Evolutionary conservation across 2,797 vertebrate genomes (phyloP).

Genomic region (Sphaeramia orbicularis): DNA sequence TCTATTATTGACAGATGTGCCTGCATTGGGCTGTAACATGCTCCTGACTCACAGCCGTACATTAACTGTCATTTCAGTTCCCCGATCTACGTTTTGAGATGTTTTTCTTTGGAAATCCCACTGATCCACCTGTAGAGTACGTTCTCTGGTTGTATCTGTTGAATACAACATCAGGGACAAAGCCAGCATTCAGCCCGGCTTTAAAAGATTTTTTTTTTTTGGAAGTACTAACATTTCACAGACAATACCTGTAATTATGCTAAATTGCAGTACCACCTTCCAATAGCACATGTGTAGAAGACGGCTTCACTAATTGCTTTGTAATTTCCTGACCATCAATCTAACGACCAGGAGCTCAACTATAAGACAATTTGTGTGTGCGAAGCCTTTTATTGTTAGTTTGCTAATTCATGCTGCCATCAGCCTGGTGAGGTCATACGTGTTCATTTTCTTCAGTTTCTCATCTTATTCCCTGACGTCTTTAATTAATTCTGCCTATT

Average conservation of each 20-base stretch:
- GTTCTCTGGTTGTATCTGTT: constrained; percentile 7
- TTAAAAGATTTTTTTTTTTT: neutral
- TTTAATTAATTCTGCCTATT: constrained; percentile 54
- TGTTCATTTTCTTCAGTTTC: constrained; percentile 1
- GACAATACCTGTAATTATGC: constrained; percentile 13
- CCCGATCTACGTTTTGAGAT: constrained; percentile 1
- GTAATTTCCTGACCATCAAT: constrained; percentile 15
- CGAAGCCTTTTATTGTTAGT: constrained; percentile 13
- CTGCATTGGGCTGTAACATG: neutral
- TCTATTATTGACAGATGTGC: constrained; percentile 14
- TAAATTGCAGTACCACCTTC: constrained; percentile 11
- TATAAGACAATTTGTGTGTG: constrained; percentile 3
- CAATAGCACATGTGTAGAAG: constrained; percentile 15
- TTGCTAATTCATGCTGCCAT: neutral
- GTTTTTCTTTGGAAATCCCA: constrained; percentile 13
- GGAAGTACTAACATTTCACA: neutral
- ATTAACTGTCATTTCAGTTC: constrained; percentile 32
- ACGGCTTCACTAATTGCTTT: constrained; percentile 3
- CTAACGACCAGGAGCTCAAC: neutral
- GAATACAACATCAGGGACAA: constrained; percentile 21
- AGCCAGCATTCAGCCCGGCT: constrained; percentile 16
- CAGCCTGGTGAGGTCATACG: constrained; percentile 6
- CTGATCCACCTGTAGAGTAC: constrained; percentile 11
- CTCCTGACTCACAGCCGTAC: constrained; percentile 1
- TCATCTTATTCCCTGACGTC: constrained; percentile 17